Base-by-base conservation (phyloP, 2,797 vertebrate species). In the Catostomus latipinnis region DNA sequence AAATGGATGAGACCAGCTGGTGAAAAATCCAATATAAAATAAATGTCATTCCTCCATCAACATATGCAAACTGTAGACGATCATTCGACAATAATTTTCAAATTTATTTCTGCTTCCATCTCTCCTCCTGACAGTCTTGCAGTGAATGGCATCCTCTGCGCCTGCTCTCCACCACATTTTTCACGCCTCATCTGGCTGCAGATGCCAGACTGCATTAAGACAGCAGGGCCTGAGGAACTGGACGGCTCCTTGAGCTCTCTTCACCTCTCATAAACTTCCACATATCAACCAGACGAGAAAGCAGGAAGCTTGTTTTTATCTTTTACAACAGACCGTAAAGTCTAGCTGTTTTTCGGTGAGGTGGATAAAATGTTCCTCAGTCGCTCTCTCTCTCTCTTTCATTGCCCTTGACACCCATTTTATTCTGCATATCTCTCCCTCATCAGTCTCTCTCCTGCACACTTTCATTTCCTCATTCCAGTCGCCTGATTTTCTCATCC, bases 401-500 rank as follows among this genome's bases (percentile, higher is more conserved):
- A 60, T 75, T 63, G 58, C 81, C 81, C 70, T 72, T 80, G 76
- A 58, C 71, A 81, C 66, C 22, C 22, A 43, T 46, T 74, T 83
- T n/a, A 58, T 70, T 77, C 71, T 16, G 52, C 14, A 76, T 85
- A 50, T 46, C 18, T 77, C 43, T 34, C 34, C 34, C 34, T 34
- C 34, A 34, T 34, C 34, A 34, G 34, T 34, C 34, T 34, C 34
- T 34, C 34, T 34, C 34, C 34, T 3, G 12, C 61, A 50, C 63
- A 68, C 54, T n/a, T 74, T 81, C 71, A 70, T 70, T 75, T 49
- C 49, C 65, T 74, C 72, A 81, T 74, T 74, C 66, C 72, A 81
- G 68, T 81, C 68, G 12, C 71, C 58, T 63, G 66, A 81, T 76
- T 49, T 9, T 9, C 9, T 49, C 48, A 49, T 9, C 48, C 6